Conservation (phyloP, 2,797 vertebrate genomes). For the Argyrosomus regius region DNA sequence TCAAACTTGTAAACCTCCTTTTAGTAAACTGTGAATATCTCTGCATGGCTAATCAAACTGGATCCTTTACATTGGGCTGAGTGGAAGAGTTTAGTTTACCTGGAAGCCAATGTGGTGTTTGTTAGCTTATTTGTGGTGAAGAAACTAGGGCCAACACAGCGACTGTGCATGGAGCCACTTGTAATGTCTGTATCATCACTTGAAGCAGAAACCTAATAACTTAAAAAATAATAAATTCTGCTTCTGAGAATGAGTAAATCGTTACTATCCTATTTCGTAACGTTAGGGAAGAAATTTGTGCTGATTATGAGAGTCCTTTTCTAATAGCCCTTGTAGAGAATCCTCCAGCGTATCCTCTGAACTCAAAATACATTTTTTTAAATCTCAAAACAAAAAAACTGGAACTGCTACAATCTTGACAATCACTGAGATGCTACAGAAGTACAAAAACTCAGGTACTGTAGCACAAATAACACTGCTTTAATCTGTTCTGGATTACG, state of each 20-base stretch:
- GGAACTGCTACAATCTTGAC: slow-evolving; percentile 69
- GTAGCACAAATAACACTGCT: slow-evolving; percentile 35
- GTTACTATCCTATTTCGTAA: neutral
- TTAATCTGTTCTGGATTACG: slow-evolving; percentile 8
- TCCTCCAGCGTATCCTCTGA: slow-evolving; percentile 38
- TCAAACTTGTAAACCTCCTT: slow-evolving; percentile 22
- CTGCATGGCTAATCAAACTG: slow-evolving; percentile 3
- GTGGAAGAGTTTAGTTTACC: slow-evolving; percentile 20
- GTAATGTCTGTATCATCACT: neutral
- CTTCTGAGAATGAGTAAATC: slow-evolving; percentile 30
- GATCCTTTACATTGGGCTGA: slow-evolving; percentile 11
- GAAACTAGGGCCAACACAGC: neutral
- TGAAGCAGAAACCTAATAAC: slow-evolving; percentile 26
- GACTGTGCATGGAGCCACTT: slow-evolving; percentile 18
- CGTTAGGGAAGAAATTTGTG: slow-evolving; percentile 34
- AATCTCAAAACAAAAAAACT: slow-evolving; percentile 29
- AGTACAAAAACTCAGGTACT: slow-evolving; percentile 42
- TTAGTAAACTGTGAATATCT: slow-evolving; percentile 13
- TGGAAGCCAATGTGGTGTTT: slow-evolving; percentile 25
- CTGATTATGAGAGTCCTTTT: slow-evolving; percentile 36
- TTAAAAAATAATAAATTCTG: slow-evolving; percentile 11
- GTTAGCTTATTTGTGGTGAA: slow-evolving; percentile 44
- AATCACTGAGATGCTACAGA: slow-evolving; percentile 48
- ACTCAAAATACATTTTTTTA: slow-evolving; percentile 10
- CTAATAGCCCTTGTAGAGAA: slow-evolving; percentile 71